phyloP scores from a whole-genome alignment of 2,888 invertebrate genomes.

The Anodontia alba region DNA sequence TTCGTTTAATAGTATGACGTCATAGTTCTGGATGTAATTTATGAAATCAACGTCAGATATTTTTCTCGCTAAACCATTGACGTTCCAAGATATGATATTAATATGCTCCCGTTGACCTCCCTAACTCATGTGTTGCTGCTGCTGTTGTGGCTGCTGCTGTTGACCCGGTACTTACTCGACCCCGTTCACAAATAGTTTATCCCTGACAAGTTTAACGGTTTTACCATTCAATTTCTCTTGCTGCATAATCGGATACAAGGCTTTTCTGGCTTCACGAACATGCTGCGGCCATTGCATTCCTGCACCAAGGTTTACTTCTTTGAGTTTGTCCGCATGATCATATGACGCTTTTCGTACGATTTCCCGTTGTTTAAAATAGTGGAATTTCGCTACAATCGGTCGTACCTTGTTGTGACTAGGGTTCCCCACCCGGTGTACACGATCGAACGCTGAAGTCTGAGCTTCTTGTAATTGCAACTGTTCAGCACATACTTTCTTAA shows the following conservation, averaged over 20 bases:
- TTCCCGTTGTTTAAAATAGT: not conserved
- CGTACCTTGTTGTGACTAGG: not conserved
- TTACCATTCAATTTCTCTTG: not conserved
- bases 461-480: too few relatives aligned
- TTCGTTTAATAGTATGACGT: too few relatives aligned
- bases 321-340: not conserved
- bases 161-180: not conserved
- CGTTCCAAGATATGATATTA: not conserved
- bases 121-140: not conserved
- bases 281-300: not conserved
- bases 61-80: not conserved
- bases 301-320: not conserved
- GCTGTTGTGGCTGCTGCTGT: not conserved
- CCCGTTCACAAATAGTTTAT: not conserved
- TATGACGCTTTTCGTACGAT: not conserved
- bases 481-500: too few relatives aligned
- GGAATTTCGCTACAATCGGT: not conserved
- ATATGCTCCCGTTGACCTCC: not conserved
- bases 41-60: too few relatives aligned
- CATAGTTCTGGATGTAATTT: too few relatives aligned
- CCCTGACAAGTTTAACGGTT: not conserved
- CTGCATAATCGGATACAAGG: not conserved
- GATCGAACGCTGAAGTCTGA: not conserved
- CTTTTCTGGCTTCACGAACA: not conserved
- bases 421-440: not conserved